Percentiles rank a stretch among this genome's conserved stretches.
phyloP scores from a whole-genome alignment of 23 tunicate genomes.

The Styela clava region DNA sequence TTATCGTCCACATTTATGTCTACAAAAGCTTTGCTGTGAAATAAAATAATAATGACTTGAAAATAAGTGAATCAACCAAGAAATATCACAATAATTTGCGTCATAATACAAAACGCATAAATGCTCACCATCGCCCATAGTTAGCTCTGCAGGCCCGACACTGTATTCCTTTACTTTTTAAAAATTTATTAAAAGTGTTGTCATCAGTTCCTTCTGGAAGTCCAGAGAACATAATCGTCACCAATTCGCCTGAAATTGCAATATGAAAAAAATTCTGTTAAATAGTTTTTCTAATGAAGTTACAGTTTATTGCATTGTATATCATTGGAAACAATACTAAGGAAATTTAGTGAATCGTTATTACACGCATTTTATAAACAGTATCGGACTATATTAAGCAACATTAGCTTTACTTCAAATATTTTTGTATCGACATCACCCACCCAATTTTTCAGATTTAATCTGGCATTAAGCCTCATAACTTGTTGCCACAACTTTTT shows the following conservation, averaged over 20 bases:
- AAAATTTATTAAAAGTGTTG: slow-evolving; percentile 41
- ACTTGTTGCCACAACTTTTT: too few species aligned
- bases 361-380: background rate
- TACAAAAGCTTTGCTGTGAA: slow-evolving; percentile 69
- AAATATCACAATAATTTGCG: background rate
- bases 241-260: slow-evolving; percentile 33
- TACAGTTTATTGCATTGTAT: too few species aligned
- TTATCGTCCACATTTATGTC: slow-evolving; percentile 41
- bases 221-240: slow-evolving; percentile 53
- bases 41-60: slow-evolving; percentile 11
- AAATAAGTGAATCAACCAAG: too few species aligned
- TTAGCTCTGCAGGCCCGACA: slow-evolving; percentile 58
- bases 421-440: too few species aligned
- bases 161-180: slow-evolving; percentile 59
- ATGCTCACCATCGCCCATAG: slow-evolving; percentile 54
- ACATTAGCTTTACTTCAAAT: too few species aligned
- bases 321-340: too few species aligned
- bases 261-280: background rate
- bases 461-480: too few species aligned
- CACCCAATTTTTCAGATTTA: too few species aligned
- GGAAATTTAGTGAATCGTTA: background rate
- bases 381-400: too few species aligned
- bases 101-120: background rate
- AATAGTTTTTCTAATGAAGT: background rate
- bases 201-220: slow-evolving; percentile 72